Evolutionary conservation across 1,140 invertebrate genomes (phyloP).

Genomic region (Cydia fagiglandana): DNA sequence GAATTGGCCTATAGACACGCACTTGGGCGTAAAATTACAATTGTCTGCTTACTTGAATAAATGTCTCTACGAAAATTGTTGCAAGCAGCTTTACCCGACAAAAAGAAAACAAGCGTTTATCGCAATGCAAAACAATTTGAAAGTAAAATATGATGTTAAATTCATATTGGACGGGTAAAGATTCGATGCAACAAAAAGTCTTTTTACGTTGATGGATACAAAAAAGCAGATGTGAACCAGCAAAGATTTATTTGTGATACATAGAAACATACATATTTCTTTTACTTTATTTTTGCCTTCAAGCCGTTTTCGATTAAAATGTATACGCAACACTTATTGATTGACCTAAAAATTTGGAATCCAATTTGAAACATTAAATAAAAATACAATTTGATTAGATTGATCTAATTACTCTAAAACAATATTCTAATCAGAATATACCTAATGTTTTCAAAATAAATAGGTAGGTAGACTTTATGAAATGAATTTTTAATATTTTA

Average conservation of each 20-base stretch:
- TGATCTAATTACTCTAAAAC: no score
- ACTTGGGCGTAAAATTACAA: conserved; percentile 67
- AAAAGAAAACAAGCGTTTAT: conserved; percentile 21
- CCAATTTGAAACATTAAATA: no score
- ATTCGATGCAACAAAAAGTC: not conserved
- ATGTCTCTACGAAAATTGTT: conserved; percentile 21
- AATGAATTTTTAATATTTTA: no score
- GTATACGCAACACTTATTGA: no score
- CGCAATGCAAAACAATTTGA: conserved; percentile 19
- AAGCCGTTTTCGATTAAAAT: no score
- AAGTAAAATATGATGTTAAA: conserved; percentile 31
- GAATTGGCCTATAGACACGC: conserved; percentile 27
- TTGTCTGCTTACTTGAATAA: conserved; percentile 45
- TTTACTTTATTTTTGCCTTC: no score
- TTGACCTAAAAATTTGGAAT: no score
- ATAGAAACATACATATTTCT: no score
- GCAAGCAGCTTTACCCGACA: not conserved
- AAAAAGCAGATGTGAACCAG: not conserved
- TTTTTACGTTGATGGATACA: conserved; percentile 12
- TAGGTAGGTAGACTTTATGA: no score
- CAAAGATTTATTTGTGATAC: no score
- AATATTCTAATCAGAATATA: not conserved
- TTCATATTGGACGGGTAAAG: conserved; percentile 28
- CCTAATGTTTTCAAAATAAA: not conserved
- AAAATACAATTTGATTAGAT: no score